These are phyloP conservation scores for Psix sp. DNA, from an alignment of 1,140 invertebrate genomes.

Conservation along the genomic window DNA sequence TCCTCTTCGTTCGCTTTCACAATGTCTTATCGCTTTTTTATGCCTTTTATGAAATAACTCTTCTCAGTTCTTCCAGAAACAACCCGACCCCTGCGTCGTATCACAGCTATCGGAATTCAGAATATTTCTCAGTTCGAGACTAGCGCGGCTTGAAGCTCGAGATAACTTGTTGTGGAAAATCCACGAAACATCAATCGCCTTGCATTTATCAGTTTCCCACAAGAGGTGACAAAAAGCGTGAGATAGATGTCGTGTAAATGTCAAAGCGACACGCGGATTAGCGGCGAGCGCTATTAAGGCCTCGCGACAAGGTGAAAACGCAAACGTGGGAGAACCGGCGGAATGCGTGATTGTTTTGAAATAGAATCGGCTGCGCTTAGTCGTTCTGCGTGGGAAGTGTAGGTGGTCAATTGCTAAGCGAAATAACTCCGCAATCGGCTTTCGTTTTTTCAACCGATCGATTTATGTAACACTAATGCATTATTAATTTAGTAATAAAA, in stretches of 20 bases:
- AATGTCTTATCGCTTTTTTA: constrained; percentile 53
- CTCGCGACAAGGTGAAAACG: constrained; percentile 61
- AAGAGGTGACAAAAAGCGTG: background rate
- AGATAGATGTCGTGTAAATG: constrained; percentile 40
- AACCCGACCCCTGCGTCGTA: constrained; percentile 40
- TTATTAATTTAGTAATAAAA: constrained; percentile 60
- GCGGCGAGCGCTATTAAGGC: constrained; percentile 47
- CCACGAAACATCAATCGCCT: constrained; percentile 24
- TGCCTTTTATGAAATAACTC: constrained; percentile 58
- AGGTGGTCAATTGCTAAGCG: constrained; percentile 56
- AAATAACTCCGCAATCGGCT: constrained; percentile 51
- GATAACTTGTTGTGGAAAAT: constrained; percentile 20
- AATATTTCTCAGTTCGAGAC: constrained; percentile 39
- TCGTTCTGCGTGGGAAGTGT: constrained; percentile 69
- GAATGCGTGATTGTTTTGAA: constrained; percentile 73
- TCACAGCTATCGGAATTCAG: constrained; percentile 59
- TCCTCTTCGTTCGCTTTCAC: constrained; percentile 50
- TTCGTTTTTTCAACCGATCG: constrained; percentile 43
- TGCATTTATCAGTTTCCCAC: constrained; percentile 7
- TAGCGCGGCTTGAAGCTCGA: constrained; percentile 4
- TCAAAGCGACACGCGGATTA: constrained; percentile 25
- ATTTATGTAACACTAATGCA: constrained; percentile 52
- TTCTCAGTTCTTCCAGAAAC: constrained; percentile 56
- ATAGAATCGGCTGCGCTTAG: constrained; percentile 61
- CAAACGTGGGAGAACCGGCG: constrained; percentile 68